These are phyloP conservation scores for Hapalemur alaotrensis DNA, from an alignment of 2,797 vertebrate species.

Conservation along the genomic window DNA sequence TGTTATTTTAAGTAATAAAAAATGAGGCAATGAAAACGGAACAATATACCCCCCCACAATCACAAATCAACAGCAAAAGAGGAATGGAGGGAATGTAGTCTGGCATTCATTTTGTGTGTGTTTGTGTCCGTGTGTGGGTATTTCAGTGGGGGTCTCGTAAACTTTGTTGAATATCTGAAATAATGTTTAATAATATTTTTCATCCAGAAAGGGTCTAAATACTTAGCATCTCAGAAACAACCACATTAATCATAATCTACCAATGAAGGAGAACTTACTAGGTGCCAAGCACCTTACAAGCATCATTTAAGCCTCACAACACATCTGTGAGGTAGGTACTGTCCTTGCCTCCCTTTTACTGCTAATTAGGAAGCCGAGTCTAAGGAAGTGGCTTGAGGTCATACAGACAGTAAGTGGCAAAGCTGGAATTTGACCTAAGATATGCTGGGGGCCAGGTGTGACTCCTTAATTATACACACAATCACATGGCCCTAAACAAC, in stretches of 20 bases:
- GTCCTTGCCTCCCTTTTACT: not conserved
- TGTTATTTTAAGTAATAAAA: not conserved
- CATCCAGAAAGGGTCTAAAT: not conserved
- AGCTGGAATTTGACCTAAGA: not conserved
- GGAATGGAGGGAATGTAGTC: not conserved
- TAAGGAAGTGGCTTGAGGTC: not conserved
- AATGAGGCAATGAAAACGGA: not conserved
- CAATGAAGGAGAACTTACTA: not conserved
- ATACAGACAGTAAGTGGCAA: not conserved
- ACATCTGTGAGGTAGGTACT: not conserved
- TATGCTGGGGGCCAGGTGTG: not conserved
- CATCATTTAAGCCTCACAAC: not conserved
- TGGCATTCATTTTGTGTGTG: not conserved
- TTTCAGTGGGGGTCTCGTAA: not conserved
- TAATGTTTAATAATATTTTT: conserved; percentile 12
- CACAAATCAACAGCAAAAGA: not conserved
- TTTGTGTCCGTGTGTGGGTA: not conserved
- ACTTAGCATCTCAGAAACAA: not conserved
- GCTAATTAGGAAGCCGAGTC: not conserved
- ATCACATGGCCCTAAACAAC: not conserved
- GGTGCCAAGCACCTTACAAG: not conserved
- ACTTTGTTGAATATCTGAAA: not conserved
- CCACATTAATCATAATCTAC: not conserved
- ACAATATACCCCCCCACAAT: too few relatives aligned
- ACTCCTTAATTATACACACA: not conserved